Evolutionary conservation across 2,113 vertebrate species (phyloP), one percentile per base, ranked within the genome.

Genomic region (Beaufortia kweichowensis): DNA sequence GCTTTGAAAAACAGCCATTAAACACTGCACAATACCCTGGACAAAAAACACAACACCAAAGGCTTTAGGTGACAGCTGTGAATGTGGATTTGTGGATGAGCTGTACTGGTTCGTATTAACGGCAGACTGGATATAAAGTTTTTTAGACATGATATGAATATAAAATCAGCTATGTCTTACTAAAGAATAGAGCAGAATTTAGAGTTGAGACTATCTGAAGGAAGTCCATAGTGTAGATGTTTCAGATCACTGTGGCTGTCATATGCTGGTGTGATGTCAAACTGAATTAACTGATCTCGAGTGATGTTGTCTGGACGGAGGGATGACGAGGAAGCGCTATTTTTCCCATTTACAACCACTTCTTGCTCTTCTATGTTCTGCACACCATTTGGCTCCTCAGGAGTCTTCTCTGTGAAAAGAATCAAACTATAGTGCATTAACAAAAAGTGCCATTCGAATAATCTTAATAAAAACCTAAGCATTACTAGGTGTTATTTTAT

Each of bases 171-270:
- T 4, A 35, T 41, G 8, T 43, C 19, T 6, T 53, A 11, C 33
- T 74, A 86, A n/a, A 86, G 81, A 50, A 86, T 28, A 1, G 21
- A 62, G 50, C 82, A 86, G 55, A 84, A 73, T 7, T 79, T 77
- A 4, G 74, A 53, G 12, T 43, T 67, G 41, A 64, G 29, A 6
- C 19, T 35, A 14, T 71, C 68, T n/a, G 81, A 48, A 60, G 41
- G 56, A 65, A 35, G 56, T 24, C 39, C 72, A 2, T 76, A 56
- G 15, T 60, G n/a, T 19, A 48, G 8, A 8, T 70, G 72, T 53
- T 57, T 43, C 7, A 64, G 50, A n/a, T 79, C 71, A 61, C 55
- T 53, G 11, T 56, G 61, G 17, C 11, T 28, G 57, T 29, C 19
- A 3, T 48, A 74, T 1, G 57, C 71, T 48, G 71, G 71, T 1